Conservation (phyloP, 2,113 vertebrate species). For the Phaethornis superciliosus region DNA sequence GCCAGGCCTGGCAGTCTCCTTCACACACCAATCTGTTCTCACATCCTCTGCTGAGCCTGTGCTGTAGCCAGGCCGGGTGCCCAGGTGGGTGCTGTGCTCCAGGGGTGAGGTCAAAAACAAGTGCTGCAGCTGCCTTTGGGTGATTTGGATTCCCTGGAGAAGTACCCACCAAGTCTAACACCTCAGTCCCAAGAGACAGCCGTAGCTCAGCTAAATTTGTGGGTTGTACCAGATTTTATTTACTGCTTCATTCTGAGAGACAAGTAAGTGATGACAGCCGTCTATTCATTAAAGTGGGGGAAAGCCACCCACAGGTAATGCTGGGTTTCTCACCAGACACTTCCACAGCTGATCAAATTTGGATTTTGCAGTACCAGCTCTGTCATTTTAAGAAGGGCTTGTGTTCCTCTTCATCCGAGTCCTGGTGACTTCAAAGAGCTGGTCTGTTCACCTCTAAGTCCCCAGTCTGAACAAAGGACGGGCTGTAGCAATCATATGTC, state of each 20-base stretch:
- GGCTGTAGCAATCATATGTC: background rate
- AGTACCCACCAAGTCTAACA: slow-evolving; percentile 22
- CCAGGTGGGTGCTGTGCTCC: background rate
- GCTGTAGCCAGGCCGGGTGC: background rate
- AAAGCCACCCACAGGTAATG: slow-evolving; percentile 46
- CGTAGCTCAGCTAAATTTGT: slow-evolving; percentile 72
- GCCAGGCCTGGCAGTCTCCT: background rate
- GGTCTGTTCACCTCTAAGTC: background rate
- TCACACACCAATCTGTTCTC: rapidly evolving
- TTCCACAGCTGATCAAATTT: background rate
- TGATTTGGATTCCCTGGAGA: background rate
- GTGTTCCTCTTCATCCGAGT: background rate
- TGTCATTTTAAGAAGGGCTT: background rate
- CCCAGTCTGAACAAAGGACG: background rate
- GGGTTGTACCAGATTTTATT: slow-evolving; percentile 77
- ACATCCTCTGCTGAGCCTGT: background rate
- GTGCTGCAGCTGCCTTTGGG: background rate
- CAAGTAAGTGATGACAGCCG: slow-evolving; percentile 71
- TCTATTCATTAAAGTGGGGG: slow-evolving; percentile 71
- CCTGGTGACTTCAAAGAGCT: background rate
- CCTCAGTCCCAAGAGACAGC: slow-evolving; percentile 51
- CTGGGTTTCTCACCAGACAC: background rate
- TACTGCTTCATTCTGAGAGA: slow-evolving; percentile 70
- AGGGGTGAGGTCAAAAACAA: background rate
- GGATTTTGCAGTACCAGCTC: background rate